A percentile compares a stretch with the other conserved stretches of the same genome.
Conservation (phyloP, 1,140 invertebrate species). For the Rhyzopertha dominica region DNA sequence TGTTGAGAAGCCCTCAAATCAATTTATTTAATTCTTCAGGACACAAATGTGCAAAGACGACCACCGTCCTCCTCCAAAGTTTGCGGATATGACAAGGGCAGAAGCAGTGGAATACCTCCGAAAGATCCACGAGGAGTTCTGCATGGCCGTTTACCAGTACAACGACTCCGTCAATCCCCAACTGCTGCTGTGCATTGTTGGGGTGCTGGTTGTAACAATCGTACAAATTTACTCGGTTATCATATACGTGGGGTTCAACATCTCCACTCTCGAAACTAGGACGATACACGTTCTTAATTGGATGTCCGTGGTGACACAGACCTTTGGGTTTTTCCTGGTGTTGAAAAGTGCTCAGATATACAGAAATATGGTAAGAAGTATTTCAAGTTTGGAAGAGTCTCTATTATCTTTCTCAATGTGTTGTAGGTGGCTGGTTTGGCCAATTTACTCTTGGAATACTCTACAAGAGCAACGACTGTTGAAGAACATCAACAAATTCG, state of each 20-base stretch:
- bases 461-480: constrained; percentile 29
- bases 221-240: constrained; percentile 40
- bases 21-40: too few species aligned
- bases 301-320: constrained; percentile 29
- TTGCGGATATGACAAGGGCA: constrained; percentile 14
- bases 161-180: constrained; percentile 37
- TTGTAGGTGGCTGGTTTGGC: constrained; percentile 26
- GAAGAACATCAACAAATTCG: constrained; percentile 37
- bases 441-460: constrained; percentile 37
- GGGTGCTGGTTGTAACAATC: constrained; percentile 34
- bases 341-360: constrained; percentile 32
- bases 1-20: too few species aligned
- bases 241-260: constrained; percentile 30
- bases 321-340: constrained; percentile 31
- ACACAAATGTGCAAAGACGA: constrained; percentile 30
- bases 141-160: constrained; percentile 30
- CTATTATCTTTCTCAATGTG: too few species aligned
- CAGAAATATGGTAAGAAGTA: constrained; percentile 35
- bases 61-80: constrained; percentile 14
- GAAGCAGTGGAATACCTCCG: constrained; percentile 35
- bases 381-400: too few species aligned
- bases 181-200: constrained; percentile 29
- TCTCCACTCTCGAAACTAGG: constrained; percentile 20
- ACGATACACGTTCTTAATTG: constrained; percentile 37
- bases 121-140: constrained; percentile 34